Evolutionary conservation across 1,140 invertebrate genomes (phyloP), one percentile per base, ranked within the genome.

Genomic region (Callitettix versicolor): DNA sequence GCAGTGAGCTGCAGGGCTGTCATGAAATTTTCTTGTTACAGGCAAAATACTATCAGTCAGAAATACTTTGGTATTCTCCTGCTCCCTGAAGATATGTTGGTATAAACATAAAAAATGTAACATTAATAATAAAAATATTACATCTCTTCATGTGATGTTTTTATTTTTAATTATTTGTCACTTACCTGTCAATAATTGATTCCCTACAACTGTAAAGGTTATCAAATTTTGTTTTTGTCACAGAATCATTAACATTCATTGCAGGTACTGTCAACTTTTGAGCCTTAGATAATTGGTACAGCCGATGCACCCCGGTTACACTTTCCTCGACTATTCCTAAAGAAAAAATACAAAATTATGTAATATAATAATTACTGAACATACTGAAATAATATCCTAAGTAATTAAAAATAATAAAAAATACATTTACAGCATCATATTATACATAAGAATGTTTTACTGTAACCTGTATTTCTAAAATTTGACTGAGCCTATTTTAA

Each of bases 141-240:
- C n/a, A n/a, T n/a, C n/a, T n/a, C n/a, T n/a, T n/a, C n/a, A n/a
- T n/a, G n/a, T n/a, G n/a, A n/a, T n/a, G n/a, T n/a, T n/a, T n/a
- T n/a, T n/a, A n/a, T n/a, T n/a, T n/a, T n/a, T n/a, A n/a, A n/a
- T n/a, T n/a, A n/a, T n/a, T n/a, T n/a, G n/a, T 9, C 9, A 36
- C 77, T 79, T 73, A 93, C 89, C 90, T 86, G 70, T 91, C 88
- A 62, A 92, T 79, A 62, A 92, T 88, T 52, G 85, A 88, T 72
- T 92, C 88, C 24, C 88, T 77, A 70, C 91, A 95, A 61, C 88
- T 91, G 69, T 95, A 95, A 20, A 95, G 75, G 73, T 95, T 98
- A 69, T 98, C 95, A 71, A 96, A 98, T 76, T 97, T 98, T n/a
- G 92, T 97, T 78, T 98, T 98, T 0, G 93, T 98, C 7, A 98